Evolutionary conservation across 2,113 vertebrate genomes (phyloP).

Genomic region (Coturnix japonica): DNA sequence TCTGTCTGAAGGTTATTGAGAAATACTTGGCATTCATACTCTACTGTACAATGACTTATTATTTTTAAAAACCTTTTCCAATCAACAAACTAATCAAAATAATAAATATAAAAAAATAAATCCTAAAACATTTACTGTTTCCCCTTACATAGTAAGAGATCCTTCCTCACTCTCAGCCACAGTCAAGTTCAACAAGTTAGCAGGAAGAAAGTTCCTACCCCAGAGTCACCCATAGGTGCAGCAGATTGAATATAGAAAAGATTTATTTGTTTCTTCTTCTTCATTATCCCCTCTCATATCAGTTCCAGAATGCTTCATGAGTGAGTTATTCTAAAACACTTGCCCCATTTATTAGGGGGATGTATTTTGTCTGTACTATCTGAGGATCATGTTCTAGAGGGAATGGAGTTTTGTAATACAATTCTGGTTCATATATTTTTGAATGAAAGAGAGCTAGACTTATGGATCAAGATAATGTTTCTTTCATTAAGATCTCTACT

Average conservation of each 20-base stretch:
- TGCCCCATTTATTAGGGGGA: background rate
- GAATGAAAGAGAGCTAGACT: background rate
- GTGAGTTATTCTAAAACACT: background rate
- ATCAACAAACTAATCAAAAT: accelerated
- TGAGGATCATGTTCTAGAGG: background rate
- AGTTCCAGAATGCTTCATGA: background rate
- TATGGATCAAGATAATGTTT: background rate
- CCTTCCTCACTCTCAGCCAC: background rate
- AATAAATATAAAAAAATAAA: background rate
- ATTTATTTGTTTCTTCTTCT: background rate
- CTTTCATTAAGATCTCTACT: background rate
- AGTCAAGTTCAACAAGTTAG: background rate
- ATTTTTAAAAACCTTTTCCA: too few relatives aligned
- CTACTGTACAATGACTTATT: too few relatives aligned
- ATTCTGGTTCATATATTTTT: background rate
- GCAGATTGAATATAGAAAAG: background rate
- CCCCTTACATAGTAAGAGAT: too few relatives aligned
- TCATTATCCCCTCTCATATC: background rate
- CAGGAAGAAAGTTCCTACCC: background rate
- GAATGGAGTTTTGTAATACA: background rate
- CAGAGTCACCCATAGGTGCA: background rate
- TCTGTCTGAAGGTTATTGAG: too few relatives aligned
- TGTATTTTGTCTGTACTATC: background rate
- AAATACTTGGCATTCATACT: too few relatives aligned
- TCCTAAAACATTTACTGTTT: background rate